Base-by-base conservation (phyloP, 1,140 invertebrate genomes). In the Temnothorax nylanderi region DNA sequence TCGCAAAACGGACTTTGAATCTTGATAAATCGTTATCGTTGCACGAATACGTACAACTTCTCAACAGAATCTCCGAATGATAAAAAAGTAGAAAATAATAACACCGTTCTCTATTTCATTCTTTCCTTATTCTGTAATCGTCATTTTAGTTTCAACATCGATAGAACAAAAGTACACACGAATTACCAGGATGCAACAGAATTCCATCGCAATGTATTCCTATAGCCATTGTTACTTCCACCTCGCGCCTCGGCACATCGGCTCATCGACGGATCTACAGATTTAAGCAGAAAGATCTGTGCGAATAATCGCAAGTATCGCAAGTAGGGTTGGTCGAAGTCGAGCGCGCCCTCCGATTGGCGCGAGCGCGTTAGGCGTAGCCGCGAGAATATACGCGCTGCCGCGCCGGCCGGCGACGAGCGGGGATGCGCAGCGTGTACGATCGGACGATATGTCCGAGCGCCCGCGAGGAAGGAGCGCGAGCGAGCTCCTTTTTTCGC, bases 401-500 rank as follows among this genome's bases (percentile, higher is more conserved):
- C 32, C 69, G 34, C n/a, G 81, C 32, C 69, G 34, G 32, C 49
- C 32, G n/a, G n/a, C 21, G 58, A 58, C 58, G 76, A 75, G 77
- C 80, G 88, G 89, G 89, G 88, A 84, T 87, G 51, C 18, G 56
- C 77, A 51, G 58, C 32, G 54, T 21, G 62, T 67, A 90, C 78
- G 88, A 89, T 76, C 77, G 76, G 77, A 84, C 89, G 89, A 89
- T 86, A 89, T 64, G 88, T 89, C 82, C 88, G 81, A 88, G 88
- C 18, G 78, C 49, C 65, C 69, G 77, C 77, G 56, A 82, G 65
- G 85, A 81, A 71, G 76, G 76, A 86, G 90, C 80, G 86, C 67
- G 85, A 58, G 74, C 72, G 85, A 90, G 67, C 88, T 90, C 88
- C 93, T 90, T 89, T 84, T 93, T 92, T 92, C 89, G 89, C 90